phyloP scores from a whole-genome alignment of 2,113 vertebrate genomes.

The Corythaixoides concolor region DNA sequence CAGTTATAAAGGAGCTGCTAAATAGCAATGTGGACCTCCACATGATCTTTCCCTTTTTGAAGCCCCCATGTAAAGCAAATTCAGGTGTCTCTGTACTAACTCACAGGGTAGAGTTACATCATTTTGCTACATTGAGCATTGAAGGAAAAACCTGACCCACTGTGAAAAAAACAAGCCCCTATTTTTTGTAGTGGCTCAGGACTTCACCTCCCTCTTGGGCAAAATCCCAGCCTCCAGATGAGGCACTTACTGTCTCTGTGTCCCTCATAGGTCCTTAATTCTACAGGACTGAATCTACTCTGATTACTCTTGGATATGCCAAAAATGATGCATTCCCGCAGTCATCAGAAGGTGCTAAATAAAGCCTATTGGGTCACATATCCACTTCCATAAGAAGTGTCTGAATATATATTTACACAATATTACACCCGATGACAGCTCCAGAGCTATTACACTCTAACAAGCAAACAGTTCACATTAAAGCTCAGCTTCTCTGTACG shows the following conservation, averaged over 20 bases:
- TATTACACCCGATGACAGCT: neutral
- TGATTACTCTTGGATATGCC: neutral
- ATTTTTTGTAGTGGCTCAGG: neutral
- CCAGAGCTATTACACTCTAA: neutral
- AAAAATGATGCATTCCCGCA: neutral
- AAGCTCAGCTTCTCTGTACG: rapidly evolving
- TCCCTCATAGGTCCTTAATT: neutral
- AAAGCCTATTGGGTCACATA: neutral
- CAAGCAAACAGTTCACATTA: neutral
- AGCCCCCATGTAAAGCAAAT: neutral
- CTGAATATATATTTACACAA: neutral
- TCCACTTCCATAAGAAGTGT: neutral
- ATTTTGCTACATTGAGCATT: rapidly evolving
- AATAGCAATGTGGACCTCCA: neutral
- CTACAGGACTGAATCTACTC: neutral
- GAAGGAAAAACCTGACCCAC: neutral
- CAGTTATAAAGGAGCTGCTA: neutral
- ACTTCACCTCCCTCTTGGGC: neutral
- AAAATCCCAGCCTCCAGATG: neutral
- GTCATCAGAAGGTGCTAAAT: neutral
- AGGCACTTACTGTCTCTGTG: neutral
- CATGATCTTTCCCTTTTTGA: neutral
- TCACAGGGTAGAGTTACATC: rapidly evolving
- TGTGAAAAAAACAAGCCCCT: rapidly evolving
- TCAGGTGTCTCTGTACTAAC: rapidly evolving